Evolutionary conservation across 2,113 vertebrate genomes (phyloP).

Genomic region (human): GRCh38 chr20:61294501-61295000

Average conservation of each 20-base stretch:
- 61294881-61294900: background rate
- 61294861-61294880: background rate
- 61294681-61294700: background rate
- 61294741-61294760: background rate
- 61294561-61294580: background rate
- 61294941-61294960: background rate
- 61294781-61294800: background rate
- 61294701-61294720: background rate
- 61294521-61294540: background rate
- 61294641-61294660: background rate
- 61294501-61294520: accelerated
- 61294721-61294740: background rate
- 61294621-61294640: background rate
- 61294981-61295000: background rate
- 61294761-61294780: background rate
- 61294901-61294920: background rate
- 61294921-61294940: background rate
- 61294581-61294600: background rate
- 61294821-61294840: background rate
- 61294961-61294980: background rate
- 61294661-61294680: background rate
- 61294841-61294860: background rate
- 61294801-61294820: background rate
- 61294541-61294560: background rate
- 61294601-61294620: background rate